Evolutionary conservation across 2,113 vertebrate genomes (phyloP).

Genomic region (Ranitomeya variabilis): DNA sequence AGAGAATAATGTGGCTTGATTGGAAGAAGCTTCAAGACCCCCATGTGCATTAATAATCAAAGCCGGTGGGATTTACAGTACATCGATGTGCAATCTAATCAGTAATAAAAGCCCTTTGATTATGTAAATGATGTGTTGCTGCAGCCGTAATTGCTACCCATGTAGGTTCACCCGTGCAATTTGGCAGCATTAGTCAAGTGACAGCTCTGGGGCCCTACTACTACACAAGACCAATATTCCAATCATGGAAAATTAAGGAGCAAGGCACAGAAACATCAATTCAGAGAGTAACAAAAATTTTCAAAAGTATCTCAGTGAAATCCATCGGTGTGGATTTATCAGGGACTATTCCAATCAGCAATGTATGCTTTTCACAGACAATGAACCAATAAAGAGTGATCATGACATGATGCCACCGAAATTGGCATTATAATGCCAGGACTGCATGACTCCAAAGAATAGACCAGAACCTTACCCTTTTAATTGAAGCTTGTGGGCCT

Average conservation of each 20-base stretch:
- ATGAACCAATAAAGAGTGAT: too few relatives aligned
- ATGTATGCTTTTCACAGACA: too few relatives aligned
- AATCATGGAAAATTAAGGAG: neutral
- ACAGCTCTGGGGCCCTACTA: neutral
- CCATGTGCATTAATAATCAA: neutral
- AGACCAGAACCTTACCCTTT: too few relatives aligned
- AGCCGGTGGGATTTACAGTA: neutral
- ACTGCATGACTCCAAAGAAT: too few relatives aligned
- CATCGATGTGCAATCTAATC: neutral
- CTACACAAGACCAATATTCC: neutral
- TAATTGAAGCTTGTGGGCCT: too few relatives aligned
- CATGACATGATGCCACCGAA: too few relatives aligned
- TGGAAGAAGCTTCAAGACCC: neutral
- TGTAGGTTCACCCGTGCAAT: neutral
- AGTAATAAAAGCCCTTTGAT: neutral
- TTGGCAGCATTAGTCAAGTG: neutral
- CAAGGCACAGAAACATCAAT: neutral
- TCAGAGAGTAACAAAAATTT: too few relatives aligned
- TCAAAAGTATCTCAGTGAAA: too few relatives aligned
- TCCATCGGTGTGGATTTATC: too few relatives aligned
- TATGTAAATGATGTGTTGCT: neutral
- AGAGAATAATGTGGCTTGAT: constrained; percentile 9
- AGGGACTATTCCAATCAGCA: too few relatives aligned
- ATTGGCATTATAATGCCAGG: too few relatives aligned
- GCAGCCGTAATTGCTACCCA: neutral